Evolutionary conservation across 2,797 vertebrate species (phyloP), one percentile per base, ranked within the genome.

Genomic region (Galaxias olidus): DNA sequence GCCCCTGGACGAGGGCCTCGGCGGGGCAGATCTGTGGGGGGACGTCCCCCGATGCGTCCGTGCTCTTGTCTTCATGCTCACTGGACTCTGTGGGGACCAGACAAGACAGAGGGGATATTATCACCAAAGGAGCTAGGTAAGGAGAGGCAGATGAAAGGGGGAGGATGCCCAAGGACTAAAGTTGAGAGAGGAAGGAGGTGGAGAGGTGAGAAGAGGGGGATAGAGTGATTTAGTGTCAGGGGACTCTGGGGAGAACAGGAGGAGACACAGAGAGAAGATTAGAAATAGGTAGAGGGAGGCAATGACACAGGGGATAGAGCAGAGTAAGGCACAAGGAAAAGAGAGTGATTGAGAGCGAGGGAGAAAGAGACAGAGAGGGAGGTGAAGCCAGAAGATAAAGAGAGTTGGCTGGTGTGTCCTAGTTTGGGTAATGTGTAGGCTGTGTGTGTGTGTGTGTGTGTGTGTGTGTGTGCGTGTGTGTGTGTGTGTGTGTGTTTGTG

Each of bases 61-160:
- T 91, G 85, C 92, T 95, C 84, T 96, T 97, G 80, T 98, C 97
- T 87, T 98, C 96, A 85, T 95, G 95, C 82, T 98, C 97, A 74
- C 95, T 98, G 59, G 96, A 97, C 89, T 98, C 97, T 99, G 84
- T 59, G 73, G 74, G 17, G 61, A 77, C 67, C 45, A 17, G 55
- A 57, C 61, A 65, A 83, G 80, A 82, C 80, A 79, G 65, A 17
- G 20, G 11, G 19, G 55, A n/a, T 68, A 67, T 76, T 63, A 67
- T 65, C 51, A 59, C 63, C 61, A 7, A 0, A 15, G 14, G 19
- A 60, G 47, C 30, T 3, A 6, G 30, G 30, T 3, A 30, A 40
- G 59, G 53, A 54, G 52, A 13, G 54, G 49, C 47, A 54, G 70
- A 8, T 11, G 74, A 62, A 44, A 68, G 53, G 61, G 18, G 41